These are phyloP conservation scores for Himantopus leucocephalus DNA, from an alignment of 2,113 vertebrate genomes.

Conservation along the genomic window DNA sequence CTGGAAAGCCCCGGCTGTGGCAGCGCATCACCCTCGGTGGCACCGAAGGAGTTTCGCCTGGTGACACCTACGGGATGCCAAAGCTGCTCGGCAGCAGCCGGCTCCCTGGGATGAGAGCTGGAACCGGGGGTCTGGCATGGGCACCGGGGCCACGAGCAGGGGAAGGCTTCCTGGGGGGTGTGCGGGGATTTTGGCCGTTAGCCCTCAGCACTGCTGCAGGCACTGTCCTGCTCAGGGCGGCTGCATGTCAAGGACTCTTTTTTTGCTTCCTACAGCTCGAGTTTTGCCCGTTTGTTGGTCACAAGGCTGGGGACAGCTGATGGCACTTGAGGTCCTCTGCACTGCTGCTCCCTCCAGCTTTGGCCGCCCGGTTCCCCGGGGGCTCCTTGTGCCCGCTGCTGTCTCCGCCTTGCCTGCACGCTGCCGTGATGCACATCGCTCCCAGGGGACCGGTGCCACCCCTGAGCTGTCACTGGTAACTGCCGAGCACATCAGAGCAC, in stretches of 20 bases:
- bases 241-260: neutral
- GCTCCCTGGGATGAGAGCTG: neutral
- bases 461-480: neutral
- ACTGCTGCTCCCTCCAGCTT: neutral
- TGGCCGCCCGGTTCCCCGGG: accelerated
- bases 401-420: accelerated
- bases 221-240: neutral
- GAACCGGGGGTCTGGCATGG: neutral
- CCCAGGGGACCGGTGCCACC: neutral
- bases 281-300: neutral
- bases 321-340: accelerated
- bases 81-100: neutral
- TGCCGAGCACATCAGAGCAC: accelerated
- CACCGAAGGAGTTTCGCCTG: accelerated
- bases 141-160: accelerated
- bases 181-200: accelerated
- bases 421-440: neutral
- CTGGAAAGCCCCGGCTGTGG: accelerated
- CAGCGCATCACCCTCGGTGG: accelerated
- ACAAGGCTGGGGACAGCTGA: neutral
- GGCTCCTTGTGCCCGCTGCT: neutral
- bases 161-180: accelerated
- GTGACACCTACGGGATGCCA: neutral
- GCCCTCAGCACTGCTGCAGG: neutral
- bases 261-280: neutral